Base-by-base conservation (phyloP, 35 echinoderm and acorn worm species). In the Eucidaris tribuloides region DNA sequence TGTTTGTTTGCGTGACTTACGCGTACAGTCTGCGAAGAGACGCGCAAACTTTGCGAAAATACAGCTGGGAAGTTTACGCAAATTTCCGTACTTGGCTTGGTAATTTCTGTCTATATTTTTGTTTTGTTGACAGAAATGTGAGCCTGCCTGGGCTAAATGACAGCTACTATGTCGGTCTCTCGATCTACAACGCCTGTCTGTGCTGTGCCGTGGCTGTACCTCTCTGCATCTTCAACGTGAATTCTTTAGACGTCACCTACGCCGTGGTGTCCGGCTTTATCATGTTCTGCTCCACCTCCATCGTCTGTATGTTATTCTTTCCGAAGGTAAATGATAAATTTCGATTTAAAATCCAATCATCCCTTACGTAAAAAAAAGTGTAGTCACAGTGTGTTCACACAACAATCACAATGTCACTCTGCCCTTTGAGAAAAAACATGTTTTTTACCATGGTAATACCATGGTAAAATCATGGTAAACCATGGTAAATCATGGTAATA, bases 121-220 rank as follows among this genome's bases (percentile, higher is more conserved):
- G n/a, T n/a, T n/a, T 86, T 45, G 20, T 19, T 68, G 46, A 20
- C 77, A 96, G 93, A 49, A 96, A 89, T 38, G 76, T 96, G 25
- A 91, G 58, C 36, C 65, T 96, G 42, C 82, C 93, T 42, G 88
- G 88, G 22, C 55, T 96, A 7, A 96, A 96, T 36, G 93, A 96
- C 48, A 85, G 87, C 5, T 87, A 91, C 37, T 90, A 96, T 66
- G 88, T 96, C 5, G 93, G 83, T n/a, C 58, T 96, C 0, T 91
- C 93, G n/a, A 91, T 96, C 29, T 96, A 96, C 58, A 96, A 96
- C 52, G 81, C 83, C 0, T 76, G 76, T 17, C 59, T 91, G 17
- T 96, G 93, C 78, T 91, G 80, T 13, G 87, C 71, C 33, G 92
- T 94, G 17, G 92, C 86, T 0, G 87, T 94, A 23, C 92, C 92